phyloP scores from a whole-genome alignment of 2,888 invertebrate genomes.

The Tenthredo mesomela region DNA sequence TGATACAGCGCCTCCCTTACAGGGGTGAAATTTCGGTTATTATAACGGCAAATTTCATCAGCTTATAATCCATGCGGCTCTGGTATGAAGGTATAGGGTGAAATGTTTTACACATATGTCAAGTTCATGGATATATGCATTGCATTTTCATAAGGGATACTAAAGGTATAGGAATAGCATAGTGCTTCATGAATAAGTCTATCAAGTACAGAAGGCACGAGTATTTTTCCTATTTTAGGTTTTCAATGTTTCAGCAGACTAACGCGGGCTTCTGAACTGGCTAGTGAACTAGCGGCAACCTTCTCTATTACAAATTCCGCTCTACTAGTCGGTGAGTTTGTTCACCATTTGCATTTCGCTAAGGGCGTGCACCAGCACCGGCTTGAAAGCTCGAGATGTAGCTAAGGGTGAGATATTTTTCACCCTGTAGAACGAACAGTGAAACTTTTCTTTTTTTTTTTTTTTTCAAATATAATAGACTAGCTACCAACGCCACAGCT shows the following conservation, averaged over 20 bases:
- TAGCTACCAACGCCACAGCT: background rate
- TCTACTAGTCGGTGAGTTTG: constrained; percentile 32
- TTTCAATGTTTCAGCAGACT: background rate
- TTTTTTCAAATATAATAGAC: background rate
- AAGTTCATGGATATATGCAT: background rate
- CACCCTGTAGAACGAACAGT: background rate
- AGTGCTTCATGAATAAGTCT: background rate
- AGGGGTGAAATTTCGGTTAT: constrained; percentile 19
- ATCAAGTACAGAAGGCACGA: background rate
- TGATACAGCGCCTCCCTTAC: background rate
- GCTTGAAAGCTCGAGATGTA: constrained; percentile 18
- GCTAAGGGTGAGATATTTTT: constrained; percentile 9
- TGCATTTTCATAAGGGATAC: background rate
- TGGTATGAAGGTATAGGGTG: background rate
- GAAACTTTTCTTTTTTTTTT: background rate
- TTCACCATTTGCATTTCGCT: constrained; percentile 35
- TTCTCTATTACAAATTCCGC: constrained; percentile 30
- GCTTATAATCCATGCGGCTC: background rate
- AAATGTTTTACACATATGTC: background rate
- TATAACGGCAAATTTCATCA: constrained; percentile 40
- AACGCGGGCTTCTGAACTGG: background rate
- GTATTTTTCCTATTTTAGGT: background rate
- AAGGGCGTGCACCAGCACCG: constrained; percentile 12
- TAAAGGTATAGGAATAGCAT: background rate
- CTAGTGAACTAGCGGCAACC: background rate